Percentiles rank a stretch among this genome's conserved stretches.
Evolutionary conservation across 2,797 vertebrate species (phyloP).

Genomic region (Sebastes matsubarae): DNA sequence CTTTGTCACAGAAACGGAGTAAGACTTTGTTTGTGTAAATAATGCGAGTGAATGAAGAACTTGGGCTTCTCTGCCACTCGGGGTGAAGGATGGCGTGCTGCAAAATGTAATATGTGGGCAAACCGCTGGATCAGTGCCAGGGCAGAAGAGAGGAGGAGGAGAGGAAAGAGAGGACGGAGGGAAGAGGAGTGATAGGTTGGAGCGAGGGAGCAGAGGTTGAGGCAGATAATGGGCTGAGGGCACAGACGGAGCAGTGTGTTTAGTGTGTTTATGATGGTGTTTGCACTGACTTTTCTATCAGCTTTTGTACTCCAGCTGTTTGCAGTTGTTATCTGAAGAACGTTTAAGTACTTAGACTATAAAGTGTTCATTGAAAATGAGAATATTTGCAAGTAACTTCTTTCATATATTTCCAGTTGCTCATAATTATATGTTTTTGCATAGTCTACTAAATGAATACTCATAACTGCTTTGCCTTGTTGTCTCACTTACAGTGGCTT

Average conservation of each 20-base stretch:
- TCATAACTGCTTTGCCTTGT: neutral
- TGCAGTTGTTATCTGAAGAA: neutral
- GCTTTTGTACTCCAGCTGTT: neutral
- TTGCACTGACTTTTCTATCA: neutral
- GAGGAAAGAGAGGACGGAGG: neutral
- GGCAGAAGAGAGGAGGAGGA: conserved; percentile 9
- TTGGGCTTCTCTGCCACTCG: conserved; percentile 77
- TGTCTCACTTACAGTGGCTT: neutral
- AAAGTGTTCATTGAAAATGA: neutral
- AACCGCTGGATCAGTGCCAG: conserved; percentile 83
- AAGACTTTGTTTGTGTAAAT: conserved; percentile 98
- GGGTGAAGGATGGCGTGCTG: conserved; percentile 88
- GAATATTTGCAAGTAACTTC: neutral
- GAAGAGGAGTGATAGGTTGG: conserved; percentile 11
- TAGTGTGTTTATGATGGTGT: conserved; percentile 1
- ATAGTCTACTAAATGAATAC: neutral
- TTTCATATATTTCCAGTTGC: neutral
- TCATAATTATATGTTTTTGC: neutral
- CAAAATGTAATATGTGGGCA: conserved; percentile 88
- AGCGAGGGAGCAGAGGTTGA: conserved; percentile 5
- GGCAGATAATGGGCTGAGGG: neutral
- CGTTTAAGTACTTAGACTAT: neutral
- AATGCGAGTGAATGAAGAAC: conserved; percentile 87
- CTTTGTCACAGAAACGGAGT: conserved; percentile 97
- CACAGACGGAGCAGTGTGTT: conserved; percentile 1